A percentile compares a stretch with the other conserved stretches of the same genome.
These are phyloP conservation scores for Calliphora vomitoria DNA, from an alignment of 2,888 invertebrate genomes.

Conservation along the genomic window DNA sequence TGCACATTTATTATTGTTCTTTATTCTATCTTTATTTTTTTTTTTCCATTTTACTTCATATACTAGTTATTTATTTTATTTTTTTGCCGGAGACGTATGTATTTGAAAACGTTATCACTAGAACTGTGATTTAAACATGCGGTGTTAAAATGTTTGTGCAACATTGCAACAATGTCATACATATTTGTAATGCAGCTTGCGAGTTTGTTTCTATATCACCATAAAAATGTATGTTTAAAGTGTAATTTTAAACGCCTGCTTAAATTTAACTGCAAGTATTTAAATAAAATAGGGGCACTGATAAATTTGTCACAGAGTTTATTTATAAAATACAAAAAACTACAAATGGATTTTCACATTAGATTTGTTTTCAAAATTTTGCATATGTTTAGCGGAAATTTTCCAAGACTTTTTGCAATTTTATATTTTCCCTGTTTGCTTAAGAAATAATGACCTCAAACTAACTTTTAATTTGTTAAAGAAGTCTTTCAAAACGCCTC, in stretches of 20 bases:
- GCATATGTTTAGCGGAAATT: no score
- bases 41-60: not conserved
- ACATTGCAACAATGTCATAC: slow-evolving; percentile 40
- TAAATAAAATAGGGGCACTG: slow-evolving; percentile 30
- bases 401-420: no score
- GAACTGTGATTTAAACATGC: slow-evolving; percentile 34
- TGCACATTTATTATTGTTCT: slow-evolving; percentile 67
- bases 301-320: slow-evolving; percentile 3
- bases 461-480: not conserved
- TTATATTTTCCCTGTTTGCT: not conserved
- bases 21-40: slow-evolving; percentile 35
- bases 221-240: not conserved
- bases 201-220: not conserved
- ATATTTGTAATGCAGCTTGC: not conserved
- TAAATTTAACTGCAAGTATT: slow-evolving; percentile 23
- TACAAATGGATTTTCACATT: no score
- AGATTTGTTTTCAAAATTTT: no score
- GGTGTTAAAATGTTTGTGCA: slow-evolving; percentile 45
- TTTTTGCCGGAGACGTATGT: slow-evolving; percentile 40
- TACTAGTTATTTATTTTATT: not conserved
- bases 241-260: slow-evolving; percentile 60
- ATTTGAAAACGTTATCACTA: slow-evolving; percentile 44
- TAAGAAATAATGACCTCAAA: not conserved
- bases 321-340: no score
- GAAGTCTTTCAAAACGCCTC: slow-evolving; percentile 18